Evolutionary conservation across 2,113 vertebrate species (phyloP), one percentile per base, ranked within the genome.

Genomic region (Cepphus grylle): DNA sequence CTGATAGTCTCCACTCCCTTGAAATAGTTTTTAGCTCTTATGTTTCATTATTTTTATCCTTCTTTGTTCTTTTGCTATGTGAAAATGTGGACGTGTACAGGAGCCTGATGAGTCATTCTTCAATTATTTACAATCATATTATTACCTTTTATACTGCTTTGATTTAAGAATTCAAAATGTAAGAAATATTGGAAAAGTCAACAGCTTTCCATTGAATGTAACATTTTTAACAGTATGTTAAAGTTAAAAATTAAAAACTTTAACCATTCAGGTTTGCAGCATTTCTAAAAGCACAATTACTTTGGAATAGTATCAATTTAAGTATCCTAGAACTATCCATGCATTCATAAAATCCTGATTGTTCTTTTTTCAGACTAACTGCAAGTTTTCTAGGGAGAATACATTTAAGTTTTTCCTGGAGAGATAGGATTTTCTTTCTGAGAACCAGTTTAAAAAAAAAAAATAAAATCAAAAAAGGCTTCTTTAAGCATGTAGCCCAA

Each of bases 211-310:
- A 36, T 36, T 62, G 42, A 63, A 82, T 9, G 1, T 32, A 63
- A 47, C 0, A 2, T 1, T 0, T 42, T 43, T 15, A 78, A 56
- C 4, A 18, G 17, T 14, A 66, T 3, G 4, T 63, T 92, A 50
- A 82, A 40, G 9, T 27, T 45, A 32, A 70, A 17, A 26, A 45
- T 42, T 47, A 23, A 82, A 71, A 81, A 79, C 40, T 8, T 12
- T 17, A 84, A 38, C 32, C 20, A 36, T 32, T 56, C 17, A 26
- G 1, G 4, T 81, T 62, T 81, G 6, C 12, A 76, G 22, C 12
- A 76, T 53, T 78, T 86, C 43, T 76, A n/a, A 77, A 73, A 73
- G 12, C 2, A 47, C 43, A 49, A 61, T 70, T 88, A 63, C 30
- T 76, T 72, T 69, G 61, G 67, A 86, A 43, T 25, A 34, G 4